Evolutionary conservation across 2,888 invertebrate species (phyloP), one percentile per base, ranked within the genome.

Genomic region (Meandrusa payeni): DNA sequence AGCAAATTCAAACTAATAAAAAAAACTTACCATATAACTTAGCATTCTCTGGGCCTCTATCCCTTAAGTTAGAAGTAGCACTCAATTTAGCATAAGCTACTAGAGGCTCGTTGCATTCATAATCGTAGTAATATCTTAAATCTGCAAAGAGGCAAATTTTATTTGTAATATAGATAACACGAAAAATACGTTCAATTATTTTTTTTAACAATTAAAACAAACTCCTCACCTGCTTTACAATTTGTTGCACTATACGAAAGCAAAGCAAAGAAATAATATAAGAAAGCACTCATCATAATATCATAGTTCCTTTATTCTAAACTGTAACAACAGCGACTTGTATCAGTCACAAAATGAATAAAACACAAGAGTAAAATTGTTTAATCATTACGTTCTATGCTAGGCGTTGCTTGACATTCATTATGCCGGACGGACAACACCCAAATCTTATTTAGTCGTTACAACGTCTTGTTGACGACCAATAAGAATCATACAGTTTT

Each of bases 1-100:
- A 5, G 6, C 20, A 6, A 20, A 6, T 20, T 5, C 6, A 20
- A 20, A n/a, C 7, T 19, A 15, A 23, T 6, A 29, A 23, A 2
- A 17, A 13, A 38, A 29, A 10, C 92, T 93, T 91, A 96, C 96
- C 95, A 89, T 95, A 92, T 60, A 97, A 88, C 65, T 91, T 90
- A 22, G 96, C 96, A 89, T 96, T 94, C 48, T 93, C 91, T n/a
- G 97, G 93, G 46, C 95, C 95, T 69, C 96, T 90, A 58, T 95
- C 95, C 34, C 91, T 89, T 46, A 96, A 83, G 55, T 92, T 93
- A 9, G 96, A 95, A 26, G 96, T 96, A 15, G 96, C 96, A 49
- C 90, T 91, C 52, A 97, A 76, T 48, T 89, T 91, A 48, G 96
- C 92, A 59, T 80, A 90, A 10, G 93, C 92, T 67, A 96, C 85